These are phyloP conservation scores for Pseudoips prasinana DNA, from an alignment of 2,888 invertebrate genomes.

Conservation along the genomic window DNA sequence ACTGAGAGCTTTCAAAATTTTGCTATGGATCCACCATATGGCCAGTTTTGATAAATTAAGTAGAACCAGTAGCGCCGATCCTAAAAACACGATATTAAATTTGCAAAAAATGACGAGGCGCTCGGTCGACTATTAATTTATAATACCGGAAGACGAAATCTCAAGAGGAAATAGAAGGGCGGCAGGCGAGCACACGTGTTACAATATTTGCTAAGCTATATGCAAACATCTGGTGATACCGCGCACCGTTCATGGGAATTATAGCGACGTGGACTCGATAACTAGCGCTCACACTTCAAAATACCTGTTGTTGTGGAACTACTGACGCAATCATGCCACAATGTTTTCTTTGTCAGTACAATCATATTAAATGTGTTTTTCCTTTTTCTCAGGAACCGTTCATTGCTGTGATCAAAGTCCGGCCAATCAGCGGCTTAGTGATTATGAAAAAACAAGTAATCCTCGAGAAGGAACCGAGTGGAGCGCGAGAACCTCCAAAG, in stretches of 20 bases:
- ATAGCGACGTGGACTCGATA: slow-evolving; percentile 17
- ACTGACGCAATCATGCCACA: slow-evolving; percentile 18
- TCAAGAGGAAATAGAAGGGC: slow-evolving; percentile 78
- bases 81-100: slow-evolving; percentile 53
- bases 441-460: slow-evolving; percentile 79
- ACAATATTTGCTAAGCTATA: slow-evolving; percentile 77
- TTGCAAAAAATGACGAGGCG: slow-evolving; percentile 58
- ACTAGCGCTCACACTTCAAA: slow-evolving; percentile 9
- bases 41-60: slow-evolving; percentile 43
- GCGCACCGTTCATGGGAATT: slow-evolving; percentile 48
- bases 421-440: slow-evolving; percentile 73
- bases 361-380: slow-evolving; percentile 45
- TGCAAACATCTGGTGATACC: slow-evolving; percentile 73
- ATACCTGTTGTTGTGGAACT: slow-evolving; percentile 32
- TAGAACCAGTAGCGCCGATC: slow-evolving; percentile 54
- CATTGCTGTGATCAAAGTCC: slow-evolving; percentile 75
- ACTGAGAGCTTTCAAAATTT: slow-evolving; percentile 39
- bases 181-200: slow-evolving; percentile 75
- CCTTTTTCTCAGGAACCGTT: slow-evolving; percentile 69
- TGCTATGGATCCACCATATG: slow-evolving; percentile 52
- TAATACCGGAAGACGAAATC: slow-evolving; percentile 80
- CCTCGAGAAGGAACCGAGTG: slow-evolving; percentile 62
- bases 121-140: slow-evolving; percentile 69
- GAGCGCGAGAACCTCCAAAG: slow-evolving; percentile 69
- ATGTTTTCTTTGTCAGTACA: slow-evolving; percentile 16